A percentile compares a stretch with the other conserved stretches of the same genome.
These are phyloP conservation scores for Palaemon carinicauda DNA, from an alignment of 1,140 invertebrate species.

Conservation along the genomic window DNA sequence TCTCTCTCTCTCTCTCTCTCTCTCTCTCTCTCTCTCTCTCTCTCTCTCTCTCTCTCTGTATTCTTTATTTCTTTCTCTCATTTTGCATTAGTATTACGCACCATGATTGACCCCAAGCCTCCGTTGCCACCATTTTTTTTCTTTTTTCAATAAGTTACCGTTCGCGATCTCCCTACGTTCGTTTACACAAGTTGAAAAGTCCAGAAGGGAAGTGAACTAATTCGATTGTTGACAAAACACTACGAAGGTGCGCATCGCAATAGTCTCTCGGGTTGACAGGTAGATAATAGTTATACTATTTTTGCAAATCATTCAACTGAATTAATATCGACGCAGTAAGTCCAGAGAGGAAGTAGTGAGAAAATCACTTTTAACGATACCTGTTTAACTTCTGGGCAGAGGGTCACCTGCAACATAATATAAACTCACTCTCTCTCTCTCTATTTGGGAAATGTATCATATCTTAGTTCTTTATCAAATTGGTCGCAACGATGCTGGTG, in stretches of 20 bases:
- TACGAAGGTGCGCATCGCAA: too few relatives aligned
- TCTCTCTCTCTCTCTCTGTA: background rate
- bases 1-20: background rate
- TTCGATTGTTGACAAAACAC: too few relatives aligned
- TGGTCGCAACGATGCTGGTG: too few relatives aligned
- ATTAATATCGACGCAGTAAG: conserved; percentile 40
- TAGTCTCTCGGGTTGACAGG: background rate
- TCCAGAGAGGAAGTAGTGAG: background rate
- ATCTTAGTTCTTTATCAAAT: background rate
- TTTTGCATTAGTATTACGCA: background rate
- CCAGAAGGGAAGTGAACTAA: too few relatives aligned
- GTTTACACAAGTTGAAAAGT: too few relatives aligned
- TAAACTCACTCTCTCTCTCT: conserved; percentile 12
- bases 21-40: background rate
- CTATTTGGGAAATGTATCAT: background rate
- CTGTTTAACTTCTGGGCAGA: background rate
- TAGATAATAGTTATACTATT: conserved; percentile 23
- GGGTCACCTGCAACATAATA: background rate
- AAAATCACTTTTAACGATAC: background rate
- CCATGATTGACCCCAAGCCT: background rate
- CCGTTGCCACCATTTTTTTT: background rate
- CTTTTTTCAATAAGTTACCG: background rate
- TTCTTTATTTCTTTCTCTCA: background rate
- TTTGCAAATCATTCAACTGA: conserved; percentile 50
- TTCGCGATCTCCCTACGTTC: background rate